Percentiles rank a stretch among this genome's conserved stretches.
Evolutionary conservation across 1,140 invertebrate genomes (phyloP).

Genomic region (Popillia japonica): DNA sequence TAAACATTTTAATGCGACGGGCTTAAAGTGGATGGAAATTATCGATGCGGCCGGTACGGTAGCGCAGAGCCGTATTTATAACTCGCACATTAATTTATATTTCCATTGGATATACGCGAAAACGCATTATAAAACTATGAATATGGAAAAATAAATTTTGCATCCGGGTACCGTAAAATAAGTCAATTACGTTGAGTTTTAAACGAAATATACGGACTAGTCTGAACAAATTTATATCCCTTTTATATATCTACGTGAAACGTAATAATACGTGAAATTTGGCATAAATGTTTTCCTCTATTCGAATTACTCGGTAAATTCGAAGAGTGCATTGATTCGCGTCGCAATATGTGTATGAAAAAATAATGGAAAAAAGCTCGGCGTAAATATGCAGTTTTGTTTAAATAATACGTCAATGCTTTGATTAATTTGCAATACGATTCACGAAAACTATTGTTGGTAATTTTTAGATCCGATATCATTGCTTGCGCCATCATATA

Average conservation of each 20-base stretch:
- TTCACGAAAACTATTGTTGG: too few relatives aligned
- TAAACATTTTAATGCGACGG: neutral
- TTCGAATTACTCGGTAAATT: too few relatives aligned
- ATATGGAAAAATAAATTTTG: conserved; percentile 1
- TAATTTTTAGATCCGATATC: too few relatives aligned
- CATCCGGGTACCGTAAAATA: neutral
- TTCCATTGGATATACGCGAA: neutral
- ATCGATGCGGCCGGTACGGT: neutral
- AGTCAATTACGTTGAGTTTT: conserved; percentile 1
- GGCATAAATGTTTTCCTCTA: too few relatives aligned
- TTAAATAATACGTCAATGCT: too few relatives aligned
- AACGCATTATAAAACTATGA: conserved; percentile 14
- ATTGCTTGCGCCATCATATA: too few relatives aligned
- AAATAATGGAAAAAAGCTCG: too few relatives aligned
- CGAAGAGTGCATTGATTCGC: too few relatives aligned
- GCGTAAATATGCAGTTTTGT: too few relatives aligned
- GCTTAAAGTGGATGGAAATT: conserved; percentile 10
- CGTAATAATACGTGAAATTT: neutral
- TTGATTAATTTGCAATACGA: too few relatives aligned
- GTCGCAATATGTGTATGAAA: too few relatives aligned
- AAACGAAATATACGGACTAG: neutral
- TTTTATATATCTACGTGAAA: neutral
- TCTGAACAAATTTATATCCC: neutral
- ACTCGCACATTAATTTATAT: conserved; percentile 8
- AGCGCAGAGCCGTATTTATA: neutral